Base-by-base conservation (phyloP, 2,888 invertebrate genomes). In the Terebella lapidaria region DNA sequence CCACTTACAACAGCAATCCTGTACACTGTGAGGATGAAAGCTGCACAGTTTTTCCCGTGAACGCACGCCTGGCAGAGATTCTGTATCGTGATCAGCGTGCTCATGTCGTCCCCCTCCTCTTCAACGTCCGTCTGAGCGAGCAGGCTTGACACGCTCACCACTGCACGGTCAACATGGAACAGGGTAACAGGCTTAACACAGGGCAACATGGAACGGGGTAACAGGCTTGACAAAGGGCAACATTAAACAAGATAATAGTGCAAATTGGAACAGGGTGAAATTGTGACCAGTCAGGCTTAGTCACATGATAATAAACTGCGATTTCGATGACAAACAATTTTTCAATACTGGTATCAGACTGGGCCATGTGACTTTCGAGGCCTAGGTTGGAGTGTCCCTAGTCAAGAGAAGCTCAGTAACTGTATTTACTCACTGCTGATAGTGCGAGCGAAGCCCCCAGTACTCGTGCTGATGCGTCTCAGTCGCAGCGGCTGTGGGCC, bases 1-100 rank as follows among this genome's bases (percentile, higher is more conserved):
- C 18, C n/a, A 46, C 47, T 68, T 65, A 76, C 76, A 64, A 70
- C 63, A 29, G 75, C 67, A 28, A 77, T 72, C 59, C 72, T 73
- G 65, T 71, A 78, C 24, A 72, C 72, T 27, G 72, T 72, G 56
- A 76, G 68, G 10, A 78, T 70, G 27, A 73, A 64, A 3, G 71
- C 66, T 61, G 75, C 75, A 28, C 70, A 71, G 46, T 67, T 68
- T 53, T 68, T 64, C 10, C 73, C 73, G 56, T 70, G 64, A 20
- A 63, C 29, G 63, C 73, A 72, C 27, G 72, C 67, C 35, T 66
- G 65, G 5, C 67, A 58, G 47, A 76, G 64, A 49, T 67, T 65
- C 57, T 74, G 73, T 70, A 77, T 71, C 27, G 70, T 66, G 22
- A 24, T 18, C 45, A 55, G 42, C 5, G 20, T 30, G 22, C 52